Conservation (phyloP, 2,113 vertebrate genomes). For the Forbesichthys agassizii region DNA sequence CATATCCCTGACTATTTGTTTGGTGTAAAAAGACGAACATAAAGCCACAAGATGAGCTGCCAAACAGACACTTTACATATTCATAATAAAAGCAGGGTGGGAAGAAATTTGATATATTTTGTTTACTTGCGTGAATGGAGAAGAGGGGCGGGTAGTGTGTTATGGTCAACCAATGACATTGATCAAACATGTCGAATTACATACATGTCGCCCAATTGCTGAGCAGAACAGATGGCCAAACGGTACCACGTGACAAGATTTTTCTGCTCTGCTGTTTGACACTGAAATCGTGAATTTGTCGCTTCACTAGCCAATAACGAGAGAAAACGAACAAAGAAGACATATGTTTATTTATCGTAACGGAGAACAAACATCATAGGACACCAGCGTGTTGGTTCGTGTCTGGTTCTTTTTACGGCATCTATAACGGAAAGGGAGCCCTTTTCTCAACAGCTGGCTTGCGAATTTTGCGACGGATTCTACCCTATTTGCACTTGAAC, state of each 20-base stretch:
- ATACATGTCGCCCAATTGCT: conserved; percentile 38
- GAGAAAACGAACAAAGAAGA: conserved; percentile 6
- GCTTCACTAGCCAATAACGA: not conserved
- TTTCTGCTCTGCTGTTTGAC: conserved; percentile 17
- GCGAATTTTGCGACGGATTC: conserved; percentile 17
- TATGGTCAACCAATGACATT: conserved; percentile 29
- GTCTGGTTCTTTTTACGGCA: conserved; percentile 24
- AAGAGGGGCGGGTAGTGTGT: conserved; percentile 1
- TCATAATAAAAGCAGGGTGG: conserved; percentile 10
- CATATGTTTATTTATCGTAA: not conserved
- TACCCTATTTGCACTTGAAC: conserved; percentile 44
- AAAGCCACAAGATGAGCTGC: not conserved
- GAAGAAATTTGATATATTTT: conserved; percentile 37
- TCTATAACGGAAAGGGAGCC: conserved; percentile 34
- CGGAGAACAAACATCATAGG: not conserved
- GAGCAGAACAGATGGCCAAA: conserved; percentile 41
- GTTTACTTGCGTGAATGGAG: conserved; percentile 56
- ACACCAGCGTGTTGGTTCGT: not conserved
- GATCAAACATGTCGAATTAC: conserved; percentile 15
- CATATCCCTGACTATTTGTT: not conserved
- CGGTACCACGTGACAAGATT: conserved; percentile 36
- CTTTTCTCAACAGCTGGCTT: conserved; percentile 50
- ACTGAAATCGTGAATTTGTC: conserved; percentile 30
- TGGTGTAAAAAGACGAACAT: not conserved
- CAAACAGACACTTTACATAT: conserved; percentile 36